Conservation (phyloP, 1,140 invertebrate genomes). For the Pogonomyrmex barbatus region DNA sequence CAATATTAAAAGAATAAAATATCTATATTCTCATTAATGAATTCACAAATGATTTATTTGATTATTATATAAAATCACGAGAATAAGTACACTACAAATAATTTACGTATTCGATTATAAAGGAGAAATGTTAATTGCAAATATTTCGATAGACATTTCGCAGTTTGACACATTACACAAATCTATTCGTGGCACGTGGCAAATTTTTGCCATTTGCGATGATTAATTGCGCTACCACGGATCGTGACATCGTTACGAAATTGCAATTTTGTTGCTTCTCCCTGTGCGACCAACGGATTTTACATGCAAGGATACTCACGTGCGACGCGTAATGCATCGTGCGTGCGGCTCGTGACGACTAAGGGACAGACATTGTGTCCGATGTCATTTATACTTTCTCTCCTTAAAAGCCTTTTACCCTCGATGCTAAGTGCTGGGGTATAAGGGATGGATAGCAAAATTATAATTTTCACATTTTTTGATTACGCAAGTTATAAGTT, state of each 20-base stretch:
- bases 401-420: conserved; percentile 71
- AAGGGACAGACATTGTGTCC: conserved; percentile 76
- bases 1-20: neutral
- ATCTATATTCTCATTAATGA: conserved; percentile 7
- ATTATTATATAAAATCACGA: neutral
- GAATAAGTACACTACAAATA: neutral
- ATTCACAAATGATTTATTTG: neutral
- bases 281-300: conserved; percentile 25
- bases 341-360: conserved; percentile 78
- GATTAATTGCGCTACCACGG: conserved; percentile 21
- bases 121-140: neutral
- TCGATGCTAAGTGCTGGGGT: neutral
- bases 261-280: neutral
- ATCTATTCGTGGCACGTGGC: neutral
- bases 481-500: neutral
- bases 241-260: conserved; percentile 44
- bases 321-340: conserved; percentile 81
- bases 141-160: neutral
- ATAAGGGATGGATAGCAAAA: conserved; percentile 15
- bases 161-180: conserved; percentile 35
- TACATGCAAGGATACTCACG: conserved; percentile 76
- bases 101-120: conserved; percentile 7
- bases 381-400: conserved; percentile 84
- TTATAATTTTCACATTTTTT: neutral
- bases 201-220: conserved; percentile 1